Evolutionary conservation across 2,113 vertebrate genomes (phyloP).

Genomic region (Strix uralensis): DNA sequence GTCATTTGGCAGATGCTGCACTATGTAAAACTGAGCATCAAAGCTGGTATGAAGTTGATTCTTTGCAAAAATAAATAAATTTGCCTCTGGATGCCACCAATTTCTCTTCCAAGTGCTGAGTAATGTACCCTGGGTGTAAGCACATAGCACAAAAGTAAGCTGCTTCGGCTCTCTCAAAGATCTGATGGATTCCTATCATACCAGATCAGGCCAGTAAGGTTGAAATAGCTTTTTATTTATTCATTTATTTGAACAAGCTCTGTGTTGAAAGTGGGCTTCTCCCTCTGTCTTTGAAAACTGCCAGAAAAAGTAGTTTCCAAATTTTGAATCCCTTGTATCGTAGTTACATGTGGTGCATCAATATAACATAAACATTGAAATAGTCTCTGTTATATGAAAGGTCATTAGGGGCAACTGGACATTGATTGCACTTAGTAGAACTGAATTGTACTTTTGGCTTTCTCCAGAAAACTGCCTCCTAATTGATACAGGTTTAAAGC

Average conservation of each 20-base stretch:
- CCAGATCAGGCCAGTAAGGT: neutral
- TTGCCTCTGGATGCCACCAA: neutral
- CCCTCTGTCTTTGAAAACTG: neutral
- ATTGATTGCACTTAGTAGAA: neutral
- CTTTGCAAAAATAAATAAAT: neutral
- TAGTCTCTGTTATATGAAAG: neutral
- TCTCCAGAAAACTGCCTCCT: neutral
- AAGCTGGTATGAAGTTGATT: neutral
- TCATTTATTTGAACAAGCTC: neutral
- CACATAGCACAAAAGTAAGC: neutral
- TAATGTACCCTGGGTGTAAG: neutral
- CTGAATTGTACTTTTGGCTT: neutral
- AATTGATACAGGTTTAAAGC: neutral
- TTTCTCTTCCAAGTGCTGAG: neutral
- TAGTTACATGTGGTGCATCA: neutral
- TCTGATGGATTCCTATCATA: neutral
- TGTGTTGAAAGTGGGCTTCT: neutral
- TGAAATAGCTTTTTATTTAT: neutral
- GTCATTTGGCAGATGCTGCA: neutral
- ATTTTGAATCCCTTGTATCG: rapidly evolving
- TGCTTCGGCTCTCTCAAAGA: neutral
- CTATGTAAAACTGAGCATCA: neutral
- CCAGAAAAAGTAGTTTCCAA: neutral
- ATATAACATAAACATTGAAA: neutral
- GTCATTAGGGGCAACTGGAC: neutral